Evolutionary conservation across 1,140 invertebrate species (phyloP).

Genomic region (Cydia strobilella): DNA sequence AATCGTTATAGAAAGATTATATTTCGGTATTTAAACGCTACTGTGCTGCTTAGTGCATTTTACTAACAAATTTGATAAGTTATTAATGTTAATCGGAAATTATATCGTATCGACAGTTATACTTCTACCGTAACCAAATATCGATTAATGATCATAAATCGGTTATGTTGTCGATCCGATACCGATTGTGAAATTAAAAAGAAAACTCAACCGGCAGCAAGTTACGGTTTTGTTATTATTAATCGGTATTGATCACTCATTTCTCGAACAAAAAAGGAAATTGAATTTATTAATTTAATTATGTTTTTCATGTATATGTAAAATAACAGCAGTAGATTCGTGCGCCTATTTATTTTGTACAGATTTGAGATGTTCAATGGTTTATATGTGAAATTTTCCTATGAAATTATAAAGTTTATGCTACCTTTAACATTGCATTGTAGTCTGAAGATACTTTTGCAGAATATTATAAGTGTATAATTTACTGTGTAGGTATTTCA

Average conservation of each 20-base stretch:
- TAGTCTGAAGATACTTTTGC: background rate
- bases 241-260: background rate
- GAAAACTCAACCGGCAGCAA: background rate
- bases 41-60: background rate
- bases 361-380: no score
- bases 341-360: no score
- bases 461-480: no score
- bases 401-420: no score
- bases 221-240: background rate
- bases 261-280: background rate
- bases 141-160: constrained; percentile 6
- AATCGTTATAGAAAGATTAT: no score
- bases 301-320: background rate
- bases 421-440: no score
- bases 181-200: constrained; percentile 13
- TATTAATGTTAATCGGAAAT: background rate
- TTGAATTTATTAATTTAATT: background rate
- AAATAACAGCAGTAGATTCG: background rate
- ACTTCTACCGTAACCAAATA: background rate
- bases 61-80: background rate
- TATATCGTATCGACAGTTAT: background rate
- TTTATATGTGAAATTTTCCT: no score
- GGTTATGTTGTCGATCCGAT: constrained; percentile 4
- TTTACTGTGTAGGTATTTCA: no score
- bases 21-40: no score